Evolutionary conservation across 92 coral and sea anemone genomes (phyloP).

Genomic region (Phenganax subtilis): DNA sequence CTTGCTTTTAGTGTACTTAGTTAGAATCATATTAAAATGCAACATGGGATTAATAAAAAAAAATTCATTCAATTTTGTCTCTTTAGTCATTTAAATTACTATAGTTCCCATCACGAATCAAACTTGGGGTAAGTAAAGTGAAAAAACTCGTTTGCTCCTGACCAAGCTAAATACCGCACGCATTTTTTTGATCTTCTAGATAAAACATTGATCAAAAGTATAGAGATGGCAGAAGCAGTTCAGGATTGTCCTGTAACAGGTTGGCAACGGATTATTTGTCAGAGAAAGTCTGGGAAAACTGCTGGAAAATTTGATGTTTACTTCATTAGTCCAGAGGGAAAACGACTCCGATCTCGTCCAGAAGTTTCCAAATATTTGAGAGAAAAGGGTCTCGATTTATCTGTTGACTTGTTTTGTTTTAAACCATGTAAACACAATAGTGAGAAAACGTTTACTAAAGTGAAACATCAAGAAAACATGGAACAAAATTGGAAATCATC

Average conservation of each 20-base stretch:
- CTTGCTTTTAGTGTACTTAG: too few species aligned
- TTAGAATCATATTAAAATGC: too few species aligned
- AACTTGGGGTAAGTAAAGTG: too few species aligned
- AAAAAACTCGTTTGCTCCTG: too few species aligned
- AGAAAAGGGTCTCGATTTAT: slow-evolving; percentile 15
- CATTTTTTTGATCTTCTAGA: too few species aligned
- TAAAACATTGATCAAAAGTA: too few species aligned
- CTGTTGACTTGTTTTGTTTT: slow-evolving; percentile 39
- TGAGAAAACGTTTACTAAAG: not conserved
- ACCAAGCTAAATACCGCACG: too few species aligned
- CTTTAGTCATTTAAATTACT: too few species aligned
- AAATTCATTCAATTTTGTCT: too few species aligned
- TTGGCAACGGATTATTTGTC: slow-evolving; percentile 56
- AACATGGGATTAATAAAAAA: too few species aligned
- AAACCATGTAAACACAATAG: not conserved
- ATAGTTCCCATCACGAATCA: too few species aligned
- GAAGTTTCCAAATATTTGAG: slow-evolving; percentile 50
- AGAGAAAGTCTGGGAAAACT: slow-evolving; percentile 56
- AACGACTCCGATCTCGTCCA: slow-evolving; percentile 57
- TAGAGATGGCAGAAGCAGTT: not conserved
- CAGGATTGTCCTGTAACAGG: slow-evolving; percentile 37
- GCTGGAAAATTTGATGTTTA: slow-evolving; percentile 65
- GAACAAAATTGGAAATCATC: not conserved
- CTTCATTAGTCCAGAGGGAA: slow-evolving; percentile 65
- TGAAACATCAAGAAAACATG: not conserved